Conservation (phyloP, 2,797 vertebrate species). For the Crotalus adamanteus region DNA sequence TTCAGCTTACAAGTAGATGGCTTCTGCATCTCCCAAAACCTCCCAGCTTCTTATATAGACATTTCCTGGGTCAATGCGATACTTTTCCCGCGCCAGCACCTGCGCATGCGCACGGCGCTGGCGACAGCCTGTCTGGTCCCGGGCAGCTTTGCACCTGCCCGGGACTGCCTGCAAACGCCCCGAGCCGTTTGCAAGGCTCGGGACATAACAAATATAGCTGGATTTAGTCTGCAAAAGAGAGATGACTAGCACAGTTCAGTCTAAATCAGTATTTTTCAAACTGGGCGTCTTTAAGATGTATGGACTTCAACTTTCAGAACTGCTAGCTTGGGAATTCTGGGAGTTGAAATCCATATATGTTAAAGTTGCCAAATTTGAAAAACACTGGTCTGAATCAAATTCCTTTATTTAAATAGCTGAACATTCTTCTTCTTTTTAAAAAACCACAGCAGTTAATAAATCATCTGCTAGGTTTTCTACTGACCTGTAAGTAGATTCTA, state of each 20-base stretch:
- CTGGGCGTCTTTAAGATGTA: background rate
- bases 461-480: background rate
- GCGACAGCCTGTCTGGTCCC: too few species aligned
- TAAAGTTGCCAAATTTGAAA: background rate
- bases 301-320: background rate
- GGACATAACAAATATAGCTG: too few species aligned
- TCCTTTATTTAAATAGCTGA: background rate
- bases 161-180: too few species aligned
- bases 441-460: background rate
- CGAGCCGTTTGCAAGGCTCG: too few species aligned
- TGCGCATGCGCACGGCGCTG: too few species aligned
- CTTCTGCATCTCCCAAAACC: too few species aligned
- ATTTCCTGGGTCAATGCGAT: too few species aligned
- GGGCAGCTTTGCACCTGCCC: too few species aligned
- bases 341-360: background rate
- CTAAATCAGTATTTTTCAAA: background rate
- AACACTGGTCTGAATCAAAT: background rate
- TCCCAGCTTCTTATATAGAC: too few species aligned
- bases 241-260: background rate
- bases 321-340: background rate
- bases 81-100: too few species aligned
- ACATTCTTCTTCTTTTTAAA: background rate
- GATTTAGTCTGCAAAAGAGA: background rate
- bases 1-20: too few species aligned
- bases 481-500: background rate